Percentiles rank a stretch among this genome's conserved stretches.
Conservation (phyloP, 2,113 vertebrate species). For the Platichthys stellatus region DNA sequence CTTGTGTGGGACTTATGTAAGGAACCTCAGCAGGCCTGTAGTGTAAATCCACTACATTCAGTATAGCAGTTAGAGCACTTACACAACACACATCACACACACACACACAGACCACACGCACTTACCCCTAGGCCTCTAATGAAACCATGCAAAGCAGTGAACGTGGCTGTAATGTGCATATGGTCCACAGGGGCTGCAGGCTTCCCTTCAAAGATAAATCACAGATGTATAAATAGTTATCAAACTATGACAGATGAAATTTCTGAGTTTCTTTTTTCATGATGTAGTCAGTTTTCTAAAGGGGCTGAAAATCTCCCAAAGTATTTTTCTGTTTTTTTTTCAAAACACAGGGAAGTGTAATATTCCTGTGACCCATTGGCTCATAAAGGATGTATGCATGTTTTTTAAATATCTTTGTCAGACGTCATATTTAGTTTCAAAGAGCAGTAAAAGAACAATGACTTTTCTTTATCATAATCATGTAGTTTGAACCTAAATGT, state of each 20-base stretch:
- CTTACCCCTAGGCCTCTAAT: slow-evolving; percentile 25
- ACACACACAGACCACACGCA: slow-evolving; percentile 16
- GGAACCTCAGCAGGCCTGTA: slow-evolving; percentile 49
- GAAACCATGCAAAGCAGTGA: slow-evolving; percentile 25
- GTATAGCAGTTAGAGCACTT: slow-evolving; percentile 36
- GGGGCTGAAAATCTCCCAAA: too few species aligned
- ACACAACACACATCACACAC: slow-evolving; percentile 35
- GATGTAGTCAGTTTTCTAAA: not conserved
- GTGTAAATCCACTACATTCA: slow-evolving; percentile 36
- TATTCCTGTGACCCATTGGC: too few species aligned
- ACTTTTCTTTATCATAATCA: too few species aligned
- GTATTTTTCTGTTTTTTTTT: too few species aligned
- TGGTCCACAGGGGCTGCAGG: slow-evolving; percentile 1
- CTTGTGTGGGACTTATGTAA: slow-evolving; percentile 57
- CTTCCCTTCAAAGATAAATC: not conserved
- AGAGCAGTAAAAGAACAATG: too few species aligned
- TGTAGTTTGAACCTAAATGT: too few species aligned
- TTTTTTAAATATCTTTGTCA: too few species aligned
- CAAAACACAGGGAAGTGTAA: too few species aligned
- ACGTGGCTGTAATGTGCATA: slow-evolving; percentile 37
- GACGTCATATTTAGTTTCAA: too few species aligned
- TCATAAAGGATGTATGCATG: too few species aligned
- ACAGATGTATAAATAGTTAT: not conserved
- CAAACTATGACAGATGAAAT: not conserved
- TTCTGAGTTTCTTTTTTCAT: not conserved